phyloP scores from a whole-genome alignment of 2,888 invertebrate species.

The Pantelozetes paolii region DNA sequence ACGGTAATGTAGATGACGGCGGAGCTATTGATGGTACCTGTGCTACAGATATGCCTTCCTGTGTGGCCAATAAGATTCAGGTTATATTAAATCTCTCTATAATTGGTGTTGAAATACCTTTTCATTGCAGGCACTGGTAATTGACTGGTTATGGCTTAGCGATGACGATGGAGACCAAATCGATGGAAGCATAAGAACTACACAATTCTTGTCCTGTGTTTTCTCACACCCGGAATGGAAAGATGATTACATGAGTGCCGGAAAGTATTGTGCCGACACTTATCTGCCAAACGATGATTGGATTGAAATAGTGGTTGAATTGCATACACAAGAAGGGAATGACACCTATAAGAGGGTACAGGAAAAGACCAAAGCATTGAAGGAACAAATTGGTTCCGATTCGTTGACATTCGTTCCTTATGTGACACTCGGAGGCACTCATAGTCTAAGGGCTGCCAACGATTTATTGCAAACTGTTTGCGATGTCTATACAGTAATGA shows the following conservation, averaged over 20 bases:
- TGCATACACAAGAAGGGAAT: not conserved
- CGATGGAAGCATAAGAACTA: slow-evolving; percentile 34
- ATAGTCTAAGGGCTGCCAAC: slow-evolving; percentile 20
- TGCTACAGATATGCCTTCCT: not conserved
- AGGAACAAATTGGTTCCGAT: not conserved
- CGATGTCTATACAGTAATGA: slow-evolving; percentile 22
- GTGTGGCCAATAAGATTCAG: slow-evolving; percentile 38
- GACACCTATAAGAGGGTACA: not conserved
- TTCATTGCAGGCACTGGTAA: not conserved
- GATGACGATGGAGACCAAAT: slow-evolving; percentile 37
- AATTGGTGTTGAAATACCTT: too few relatives aligned
- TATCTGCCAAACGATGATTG: slow-evolving; percentile 25
- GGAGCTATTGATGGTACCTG: slow-evolving; percentile 24
- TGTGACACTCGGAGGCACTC: slow-evolving; percentile 17
- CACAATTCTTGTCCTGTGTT: slow-evolving; percentile 31
- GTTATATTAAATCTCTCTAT: too few relatives aligned
- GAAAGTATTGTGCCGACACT: slow-evolving; percentile 25
- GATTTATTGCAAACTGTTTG: slow-evolving; percentile 39
- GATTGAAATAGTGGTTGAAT: not conserved
- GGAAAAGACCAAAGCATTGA: slow-evolving; percentile 21
- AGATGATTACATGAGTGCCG: not conserved
- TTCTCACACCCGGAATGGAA: slow-evolving; percentile 35
- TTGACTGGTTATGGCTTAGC: slow-evolving; percentile 10
- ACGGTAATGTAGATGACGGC: slow-evolving; percentile 37
- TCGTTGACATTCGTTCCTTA: slow-evolving; percentile 17